These are phyloP conservation scores for Chelonus insularis DNA, from an alignment of 1,140 invertebrate genomes.

Conservation along the genomic window DNA sequence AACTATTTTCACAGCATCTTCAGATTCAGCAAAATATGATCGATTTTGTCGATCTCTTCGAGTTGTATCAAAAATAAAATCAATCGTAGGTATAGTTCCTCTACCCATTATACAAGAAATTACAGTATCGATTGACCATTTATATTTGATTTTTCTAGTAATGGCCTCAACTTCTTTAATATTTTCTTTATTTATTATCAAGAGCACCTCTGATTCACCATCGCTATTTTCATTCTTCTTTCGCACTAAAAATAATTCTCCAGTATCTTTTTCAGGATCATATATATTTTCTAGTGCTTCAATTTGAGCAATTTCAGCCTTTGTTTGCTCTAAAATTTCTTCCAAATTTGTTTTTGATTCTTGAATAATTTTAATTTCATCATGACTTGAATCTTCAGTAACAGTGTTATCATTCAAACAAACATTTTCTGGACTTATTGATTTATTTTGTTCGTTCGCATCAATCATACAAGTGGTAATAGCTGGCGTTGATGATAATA, in stretches of 20 bases:
- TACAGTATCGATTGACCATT: constrained; percentile 64
- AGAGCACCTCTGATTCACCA: constrained; percentile 51
- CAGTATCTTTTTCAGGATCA: constrained; percentile 50
- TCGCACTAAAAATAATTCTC: constrained; percentile 50
- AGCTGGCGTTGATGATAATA: too few species aligned
- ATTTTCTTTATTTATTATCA: constrained; percentile 49
- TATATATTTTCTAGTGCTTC: constrained; percentile 31
- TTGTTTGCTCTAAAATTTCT: constrained; percentile 14
- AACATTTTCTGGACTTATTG: too few species aligned
- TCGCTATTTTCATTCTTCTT: constrained; percentile 43
- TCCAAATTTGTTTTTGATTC: not conserved
- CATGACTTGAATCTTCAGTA: not conserved
- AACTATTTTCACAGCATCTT: constrained; percentile 64
- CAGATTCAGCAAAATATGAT: constrained; percentile 62
- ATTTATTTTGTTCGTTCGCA: too few species aligned
- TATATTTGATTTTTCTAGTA: constrained; percentile 59
- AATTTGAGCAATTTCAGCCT: constrained; percentile 7
- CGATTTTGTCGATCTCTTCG: constrained; percentile 62
- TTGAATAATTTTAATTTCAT: not conserved
- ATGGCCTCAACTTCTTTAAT: constrained; percentile 59
- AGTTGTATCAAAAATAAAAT: constrained; percentile 66
- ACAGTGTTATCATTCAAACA: too few species aligned
- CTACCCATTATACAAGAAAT: constrained; percentile 61
- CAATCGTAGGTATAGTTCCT: constrained; percentile 59
- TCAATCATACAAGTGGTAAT: too few species aligned